Evolutionary conservation across 2,888 invertebrate genomes (phyloP).

Genomic region (Phaonia tiefii): DNA sequence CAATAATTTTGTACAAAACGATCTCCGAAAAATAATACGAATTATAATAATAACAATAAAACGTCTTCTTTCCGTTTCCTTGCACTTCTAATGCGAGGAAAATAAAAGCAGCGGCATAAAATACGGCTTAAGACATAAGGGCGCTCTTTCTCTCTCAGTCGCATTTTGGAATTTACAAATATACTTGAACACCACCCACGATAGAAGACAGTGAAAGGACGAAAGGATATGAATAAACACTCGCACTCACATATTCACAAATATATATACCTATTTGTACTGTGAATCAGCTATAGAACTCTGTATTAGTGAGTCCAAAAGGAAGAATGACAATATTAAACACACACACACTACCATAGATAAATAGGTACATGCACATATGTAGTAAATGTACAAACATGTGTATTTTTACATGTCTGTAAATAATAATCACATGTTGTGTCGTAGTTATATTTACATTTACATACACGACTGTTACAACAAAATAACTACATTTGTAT

Average conservation of each 20-base stretch:
- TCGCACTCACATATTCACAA: too few relatives aligned
- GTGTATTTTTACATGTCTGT: neutral
- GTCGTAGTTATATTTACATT: neutral
- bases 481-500: neutral
- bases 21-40: slow-evolving; percentile 13
- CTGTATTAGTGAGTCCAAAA: too few relatives aligned
- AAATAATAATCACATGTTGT: slow-evolving; percentile 25
- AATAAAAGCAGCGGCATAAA: neutral
- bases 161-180: too few relatives aligned
- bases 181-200: neutral
- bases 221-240: neutral
- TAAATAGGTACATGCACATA: neutral
- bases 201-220: neutral
- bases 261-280: too few relatives aligned
- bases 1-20: neutral
- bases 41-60: neutral
- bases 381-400: neutral
- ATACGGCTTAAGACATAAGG: neutral
- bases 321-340: neutral
- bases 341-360: neutral
- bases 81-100: neutral
- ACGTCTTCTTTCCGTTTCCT: neutral
- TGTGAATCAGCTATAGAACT: too few relatives aligned
- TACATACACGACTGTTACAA: neutral
- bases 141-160: neutral